These are phyloP conservation scores for Drosophila barbarae DNA, from an alignment of 2,888 invertebrate species.

Conservation along the genomic window DNA sequence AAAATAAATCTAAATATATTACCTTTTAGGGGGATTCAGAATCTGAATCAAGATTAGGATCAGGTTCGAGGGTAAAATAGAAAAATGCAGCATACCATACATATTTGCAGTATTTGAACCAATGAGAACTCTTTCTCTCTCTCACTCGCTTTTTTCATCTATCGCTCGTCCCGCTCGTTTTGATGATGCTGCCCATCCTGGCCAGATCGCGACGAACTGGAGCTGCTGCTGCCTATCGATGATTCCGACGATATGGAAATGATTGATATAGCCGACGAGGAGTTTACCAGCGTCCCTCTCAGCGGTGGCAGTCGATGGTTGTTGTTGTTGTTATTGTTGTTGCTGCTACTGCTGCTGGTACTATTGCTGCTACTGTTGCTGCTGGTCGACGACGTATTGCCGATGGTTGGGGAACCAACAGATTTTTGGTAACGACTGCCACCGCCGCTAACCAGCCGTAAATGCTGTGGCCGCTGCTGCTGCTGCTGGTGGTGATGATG, in stretches of 20 bases:
- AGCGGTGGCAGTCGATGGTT: conserved; percentile 51
- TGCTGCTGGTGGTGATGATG: conserved; percentile 52
- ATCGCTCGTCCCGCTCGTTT: conserved; percentile 36
- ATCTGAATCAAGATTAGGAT: conserved; percentile 4
- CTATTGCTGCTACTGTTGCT: conserved; percentile 53
- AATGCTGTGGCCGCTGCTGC: conserved; percentile 62
- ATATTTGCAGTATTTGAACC: conserved; percentile 27
- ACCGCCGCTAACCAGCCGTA: conserved; percentile 37
- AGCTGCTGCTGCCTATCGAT: conserved; percentile 67
- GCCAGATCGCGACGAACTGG: conserved; percentile 57
- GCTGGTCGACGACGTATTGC: conserved; percentile 43
- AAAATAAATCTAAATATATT: conserved; percentile 21
- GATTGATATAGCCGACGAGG: conserved; percentile 75
- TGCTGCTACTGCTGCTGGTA: conserved; percentile 45
- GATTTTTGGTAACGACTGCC: conserved; percentile 39
- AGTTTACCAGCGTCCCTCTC: conserved; percentile 64
- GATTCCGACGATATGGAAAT: conserved; percentile 78
- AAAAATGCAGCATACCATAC: conserved; percentile 33
- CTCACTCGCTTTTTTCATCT: not conserved
- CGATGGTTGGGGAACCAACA: conserved; percentile 37
- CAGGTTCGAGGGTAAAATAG: conserved; percentile 13
- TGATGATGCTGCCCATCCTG: conserved; percentile 41
- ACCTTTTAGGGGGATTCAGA: conserved; percentile 5
- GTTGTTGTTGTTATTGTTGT: conserved; percentile 16
- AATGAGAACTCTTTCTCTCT: conserved; percentile 7